A percentile compares a stretch with the other conserved stretches of the same genome.
These are phyloP conservation scores for Romanogobio albipinnatus DNA, from an alignment of 2,113 vertebrate species.

Conservation along the genomic window DNA sequence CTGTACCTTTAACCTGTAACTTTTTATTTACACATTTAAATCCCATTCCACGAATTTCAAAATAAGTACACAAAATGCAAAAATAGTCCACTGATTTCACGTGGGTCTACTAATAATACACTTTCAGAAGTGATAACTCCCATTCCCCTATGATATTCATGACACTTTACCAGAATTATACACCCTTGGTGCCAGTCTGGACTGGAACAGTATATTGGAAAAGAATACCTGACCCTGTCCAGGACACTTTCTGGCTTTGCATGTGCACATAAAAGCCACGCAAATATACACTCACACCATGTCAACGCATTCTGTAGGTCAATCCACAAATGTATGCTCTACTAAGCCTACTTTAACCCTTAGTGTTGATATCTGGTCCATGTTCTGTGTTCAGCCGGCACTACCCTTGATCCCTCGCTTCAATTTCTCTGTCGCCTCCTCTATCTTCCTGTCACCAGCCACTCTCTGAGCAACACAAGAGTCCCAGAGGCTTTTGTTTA, in stretches of 20 bases:
- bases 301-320: conserved; percentile 17
- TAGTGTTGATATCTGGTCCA: conserved; percentile 4
- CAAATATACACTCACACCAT: conserved; percentile 9
- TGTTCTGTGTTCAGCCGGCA: not conserved
- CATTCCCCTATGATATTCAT: not conserved
- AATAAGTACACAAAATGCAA: not conserved
- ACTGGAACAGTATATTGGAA: not conserved
- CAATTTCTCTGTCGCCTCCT: conserved; percentile 40
- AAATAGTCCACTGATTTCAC: not conserved
- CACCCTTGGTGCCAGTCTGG: not conserved
- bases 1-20: not conserved
- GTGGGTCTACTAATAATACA: not conserved
- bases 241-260: not conserved
- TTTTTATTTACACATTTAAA: not conserved
- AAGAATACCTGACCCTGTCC: conserved; percentile 11
- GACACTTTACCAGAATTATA: not conserved
- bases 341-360: conserved; percentile 33
- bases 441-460: conserved; percentile 52
- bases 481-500: conserved; percentile 34
- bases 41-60: not conserved
- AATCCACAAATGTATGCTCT: not conserved
- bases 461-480: conserved; percentile 27
- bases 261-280: conserved; percentile 9
- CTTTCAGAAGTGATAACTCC: not conserved
- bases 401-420: conserved; percentile 20